These are phyloP conservation scores for Cistogaster globosa DNA, from an alignment of 2,888 invertebrate species.

Conservation along the genomic window DNA sequence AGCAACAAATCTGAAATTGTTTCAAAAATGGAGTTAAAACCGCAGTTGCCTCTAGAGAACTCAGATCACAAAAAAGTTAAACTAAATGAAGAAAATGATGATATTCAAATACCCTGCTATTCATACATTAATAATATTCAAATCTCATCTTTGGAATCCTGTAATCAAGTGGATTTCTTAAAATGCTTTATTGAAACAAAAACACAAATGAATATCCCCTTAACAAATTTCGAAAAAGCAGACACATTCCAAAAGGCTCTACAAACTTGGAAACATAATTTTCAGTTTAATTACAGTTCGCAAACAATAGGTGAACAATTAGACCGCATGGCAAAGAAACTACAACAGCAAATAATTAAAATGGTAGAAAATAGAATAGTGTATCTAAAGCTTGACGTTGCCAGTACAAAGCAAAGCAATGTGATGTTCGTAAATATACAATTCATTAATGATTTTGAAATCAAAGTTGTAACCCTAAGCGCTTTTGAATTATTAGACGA, in stretches of 20 bases:
- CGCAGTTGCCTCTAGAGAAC: not conserved
- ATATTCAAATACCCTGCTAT: conserved; percentile 9
- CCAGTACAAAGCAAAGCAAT: not conserved
- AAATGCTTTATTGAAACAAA: conserved; percentile 42
- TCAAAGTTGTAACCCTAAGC: conserved; percentile 48
- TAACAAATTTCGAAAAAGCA: conserved; percentile 12
- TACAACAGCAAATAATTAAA: conserved; percentile 24
- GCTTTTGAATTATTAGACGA: conserved; percentile 56
- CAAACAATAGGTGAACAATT: conserved; percentile 41
- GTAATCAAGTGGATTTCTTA: conserved; percentile 21
- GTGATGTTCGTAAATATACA: conserved; percentile 59
- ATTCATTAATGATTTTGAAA: conserved; percentile 50
- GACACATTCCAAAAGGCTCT: conserved; percentile 31
- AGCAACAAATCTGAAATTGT: too few relatives aligned
- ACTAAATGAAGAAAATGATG: not conserved
- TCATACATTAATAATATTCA: conserved; percentile 36
- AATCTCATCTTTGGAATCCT: conserved; percentile 26
- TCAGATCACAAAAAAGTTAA: not conserved
- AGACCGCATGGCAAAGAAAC: conserved; percentile 16
- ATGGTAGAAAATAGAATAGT: conserved; percentile 30
- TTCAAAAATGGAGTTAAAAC: not conserved
- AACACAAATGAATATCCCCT: conserved; percentile 28
- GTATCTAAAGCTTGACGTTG: conserved; percentile 49
- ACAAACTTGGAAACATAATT: conserved; percentile 5
- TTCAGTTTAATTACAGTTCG: conserved; percentile 4